phyloP scores from a whole-genome alignment of 2,888 invertebrate genomes.

The Geophilus truncorum region DNA sequence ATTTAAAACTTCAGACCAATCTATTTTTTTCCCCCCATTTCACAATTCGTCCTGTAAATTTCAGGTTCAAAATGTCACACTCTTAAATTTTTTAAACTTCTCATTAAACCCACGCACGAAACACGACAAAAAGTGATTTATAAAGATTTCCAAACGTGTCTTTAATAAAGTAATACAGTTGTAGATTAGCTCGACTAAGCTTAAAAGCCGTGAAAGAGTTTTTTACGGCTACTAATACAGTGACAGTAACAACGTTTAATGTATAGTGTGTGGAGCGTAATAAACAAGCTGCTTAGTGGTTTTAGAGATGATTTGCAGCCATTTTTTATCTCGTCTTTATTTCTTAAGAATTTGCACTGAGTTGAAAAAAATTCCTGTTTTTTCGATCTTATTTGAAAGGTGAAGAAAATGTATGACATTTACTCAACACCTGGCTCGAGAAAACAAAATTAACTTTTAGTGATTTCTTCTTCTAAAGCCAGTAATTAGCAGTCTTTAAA shows the following conservation, averaged over 20 bases:
- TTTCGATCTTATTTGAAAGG: neutral
- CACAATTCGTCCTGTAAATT: too few species aligned
- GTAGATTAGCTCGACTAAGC: neutral
- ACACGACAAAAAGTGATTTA: too few species aligned
- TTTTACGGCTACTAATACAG: neutral
- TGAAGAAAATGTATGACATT: neutral
- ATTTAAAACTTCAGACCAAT: too few species aligned
- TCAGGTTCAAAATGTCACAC: too few species aligned
- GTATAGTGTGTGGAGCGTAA: neutral
- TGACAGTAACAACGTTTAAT: neutral
- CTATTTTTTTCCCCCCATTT: too few species aligned
- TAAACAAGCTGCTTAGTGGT: neutral
- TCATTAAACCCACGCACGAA: too few species aligned
- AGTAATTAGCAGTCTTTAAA: neutral
- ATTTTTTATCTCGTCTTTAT: neutral
- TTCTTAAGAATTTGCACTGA: neutral
- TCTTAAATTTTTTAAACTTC: too few species aligned
- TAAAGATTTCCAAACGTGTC: neutral
- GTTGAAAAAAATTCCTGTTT: neutral
- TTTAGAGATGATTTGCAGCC: neutral
- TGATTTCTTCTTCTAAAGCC: neutral
- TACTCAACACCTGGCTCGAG: neutral
- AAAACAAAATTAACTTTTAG: conserved; percentile 1
- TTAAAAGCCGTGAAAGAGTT: neutral
- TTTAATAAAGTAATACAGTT: neutral